Conservation (phyloP, 2,797 vertebrate genomes). For the Agapornis canus region DNA sequence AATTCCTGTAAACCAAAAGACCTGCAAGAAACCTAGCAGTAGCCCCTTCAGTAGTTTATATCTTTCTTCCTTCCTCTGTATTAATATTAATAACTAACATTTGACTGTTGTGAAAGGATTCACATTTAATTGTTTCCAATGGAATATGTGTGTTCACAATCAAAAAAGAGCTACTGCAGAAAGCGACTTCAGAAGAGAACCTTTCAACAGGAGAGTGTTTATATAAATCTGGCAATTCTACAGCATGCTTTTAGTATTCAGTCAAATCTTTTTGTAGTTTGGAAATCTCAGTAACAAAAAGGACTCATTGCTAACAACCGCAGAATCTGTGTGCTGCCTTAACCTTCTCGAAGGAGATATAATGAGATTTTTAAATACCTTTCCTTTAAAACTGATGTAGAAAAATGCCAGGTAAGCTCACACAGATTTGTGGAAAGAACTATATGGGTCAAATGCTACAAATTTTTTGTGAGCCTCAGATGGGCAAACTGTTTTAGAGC, state of each 20-base stretch:
- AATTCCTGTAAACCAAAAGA: not conserved
- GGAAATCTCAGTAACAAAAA: not conserved
- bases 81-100: conserved; percentile 56
- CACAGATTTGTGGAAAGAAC: not conserved
- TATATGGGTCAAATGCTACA: not conserved
- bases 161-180: not conserved
- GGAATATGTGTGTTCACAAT: not conserved
- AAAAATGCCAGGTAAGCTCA: conserved; percentile 1
- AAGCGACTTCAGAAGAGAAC: not conserved
- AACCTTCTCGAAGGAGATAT: not conserved
- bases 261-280: not conserved
- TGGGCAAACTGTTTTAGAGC: not conserved
- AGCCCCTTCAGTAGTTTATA: conserved; percentile 70
- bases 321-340: not conserved
- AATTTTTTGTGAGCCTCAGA: not conserved
- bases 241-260: not conserved
- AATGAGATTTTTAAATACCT: not conserved
- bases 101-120: conserved; percentile 59
- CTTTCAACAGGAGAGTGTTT: not conserved
- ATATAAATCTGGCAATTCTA: not conserved
- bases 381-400: not conserved
- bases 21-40: not conserved
- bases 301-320: not conserved
- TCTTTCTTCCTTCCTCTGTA: conserved; percentile 75
- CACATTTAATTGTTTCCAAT: conserved; percentile 52